These are phyloP conservation scores for Phoebastria nigripes DNA, from an alignment of 2,797 vertebrate species.

Conservation along the genomic window DNA sequence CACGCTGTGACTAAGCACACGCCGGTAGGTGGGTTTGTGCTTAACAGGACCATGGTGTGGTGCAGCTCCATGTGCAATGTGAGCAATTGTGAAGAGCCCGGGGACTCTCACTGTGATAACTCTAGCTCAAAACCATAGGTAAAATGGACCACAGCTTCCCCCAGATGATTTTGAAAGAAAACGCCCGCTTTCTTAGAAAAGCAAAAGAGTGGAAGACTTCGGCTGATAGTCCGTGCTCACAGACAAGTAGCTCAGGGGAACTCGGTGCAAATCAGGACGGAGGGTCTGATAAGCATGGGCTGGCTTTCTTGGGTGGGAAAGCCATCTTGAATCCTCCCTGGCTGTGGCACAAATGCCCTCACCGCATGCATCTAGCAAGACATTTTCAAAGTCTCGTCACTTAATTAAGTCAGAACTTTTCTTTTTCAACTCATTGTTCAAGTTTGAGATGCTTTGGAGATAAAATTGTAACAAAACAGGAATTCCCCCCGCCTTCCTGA, in stretches of 20 bases:
- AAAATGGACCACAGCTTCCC: neutral
- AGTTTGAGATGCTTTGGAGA: neutral
- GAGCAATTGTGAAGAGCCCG: accelerated
- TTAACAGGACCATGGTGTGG: accelerated
- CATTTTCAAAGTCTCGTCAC: neutral
- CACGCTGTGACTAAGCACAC: accelerated
- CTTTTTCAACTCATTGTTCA: neutral
- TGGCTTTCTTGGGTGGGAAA: neutral
- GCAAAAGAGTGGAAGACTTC: neutral
- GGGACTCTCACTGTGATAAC: neutral
- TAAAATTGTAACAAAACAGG: neutral
- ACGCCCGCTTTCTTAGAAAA: neutral
- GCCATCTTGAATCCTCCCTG: neutral
- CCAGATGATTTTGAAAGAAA: neutral
- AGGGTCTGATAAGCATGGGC: neutral
- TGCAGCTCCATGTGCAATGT: neutral
- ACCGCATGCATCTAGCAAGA: neutral
- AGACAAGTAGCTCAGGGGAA: neutral
- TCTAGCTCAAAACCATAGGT: neutral
- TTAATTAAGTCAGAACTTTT: neutral
- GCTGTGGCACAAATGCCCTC: neutral
- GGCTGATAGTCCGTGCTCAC: neutral
- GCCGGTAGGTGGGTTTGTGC: accelerated
- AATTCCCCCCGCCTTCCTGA: neutral
- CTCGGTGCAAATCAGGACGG: neutral